These are phyloP conservation scores for Macrosoma leucophasiata DNA, from an alignment of 2,888 invertebrate genomes.

Conservation along the genomic window DNA sequence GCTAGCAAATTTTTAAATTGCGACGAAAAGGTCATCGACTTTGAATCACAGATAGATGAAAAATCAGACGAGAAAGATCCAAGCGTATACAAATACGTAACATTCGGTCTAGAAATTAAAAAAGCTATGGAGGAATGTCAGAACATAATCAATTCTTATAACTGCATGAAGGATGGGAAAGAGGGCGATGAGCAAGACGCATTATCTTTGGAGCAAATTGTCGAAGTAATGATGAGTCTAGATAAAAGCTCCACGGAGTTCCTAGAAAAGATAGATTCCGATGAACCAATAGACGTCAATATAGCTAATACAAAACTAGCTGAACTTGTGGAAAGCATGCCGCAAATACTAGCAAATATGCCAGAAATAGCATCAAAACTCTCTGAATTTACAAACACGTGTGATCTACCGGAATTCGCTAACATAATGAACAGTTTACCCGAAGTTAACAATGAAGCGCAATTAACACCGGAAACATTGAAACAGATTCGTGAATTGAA, in stretches of 20 bases:
- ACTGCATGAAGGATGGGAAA: constrained; percentile 42
- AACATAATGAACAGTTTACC: constrained; percentile 59
- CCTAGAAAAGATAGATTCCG: constrained; percentile 49
- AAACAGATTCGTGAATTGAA: constrained; percentile 67
- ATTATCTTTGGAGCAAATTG: constrained; percentile 56
- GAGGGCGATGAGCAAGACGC: constrained; percentile 37
- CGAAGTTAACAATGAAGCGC: constrained; percentile 54
- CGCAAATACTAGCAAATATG: constrained; percentile 63
- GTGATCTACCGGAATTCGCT: constrained; percentile 60
- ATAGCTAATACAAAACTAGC: constrained; percentile 50
- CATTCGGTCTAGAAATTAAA: constrained; percentile 61
- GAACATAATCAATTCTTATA: constrained; percentile 62
- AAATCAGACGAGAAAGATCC: constrained; percentile 39
- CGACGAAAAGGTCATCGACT: constrained; percentile 32
- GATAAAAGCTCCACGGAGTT: constrained; percentile 57
- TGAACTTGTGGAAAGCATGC: constrained; percentile 61
- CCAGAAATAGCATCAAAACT: constrained; percentile 59
- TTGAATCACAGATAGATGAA: constrained; percentile 24
- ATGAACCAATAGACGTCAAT: constrained; percentile 43
- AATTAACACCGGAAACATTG: constrained; percentile 63
- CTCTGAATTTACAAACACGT: constrained; percentile 56
- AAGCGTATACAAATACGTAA: constrained; percentile 55
- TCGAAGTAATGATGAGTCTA: constrained; percentile 60
- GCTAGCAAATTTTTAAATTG: constrained; percentile 48
- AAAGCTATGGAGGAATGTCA: constrained; percentile 69